Evolutionary conservation across 1,140 invertebrate genomes (phyloP).

Genomic region (Bombus superbus): DNA sequence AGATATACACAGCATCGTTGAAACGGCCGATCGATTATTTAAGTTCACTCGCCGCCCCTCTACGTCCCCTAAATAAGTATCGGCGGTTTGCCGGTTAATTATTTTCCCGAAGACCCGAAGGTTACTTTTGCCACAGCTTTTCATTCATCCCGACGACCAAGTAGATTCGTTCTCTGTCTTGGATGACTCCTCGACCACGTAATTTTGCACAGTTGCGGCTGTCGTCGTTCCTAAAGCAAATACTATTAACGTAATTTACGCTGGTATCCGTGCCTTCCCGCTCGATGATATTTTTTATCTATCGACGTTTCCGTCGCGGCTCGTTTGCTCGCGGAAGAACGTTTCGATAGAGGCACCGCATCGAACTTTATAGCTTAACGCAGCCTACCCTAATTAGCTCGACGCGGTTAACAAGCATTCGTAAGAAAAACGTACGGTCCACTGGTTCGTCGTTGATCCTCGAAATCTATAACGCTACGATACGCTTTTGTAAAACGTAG

Average conservation of each 20-base stretch:
- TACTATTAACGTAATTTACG: slow-evolving; percentile 9
- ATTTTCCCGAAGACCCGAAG: not conserved
- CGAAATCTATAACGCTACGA: too few relatives aligned
- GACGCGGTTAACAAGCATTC: too few relatives aligned
- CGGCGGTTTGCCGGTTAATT: not conserved
- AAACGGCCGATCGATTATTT: not conserved
- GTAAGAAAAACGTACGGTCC: too few relatives aligned
- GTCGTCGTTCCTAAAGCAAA: not conserved
- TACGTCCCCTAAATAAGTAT: too few relatives aligned
- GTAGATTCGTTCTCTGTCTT: not conserved
- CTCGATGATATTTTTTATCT: not conserved
- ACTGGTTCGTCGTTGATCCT: too few relatives aligned
- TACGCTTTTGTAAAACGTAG: too few relatives aligned
- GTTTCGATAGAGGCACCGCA: too few relatives aligned
- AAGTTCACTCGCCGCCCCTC: not conserved
- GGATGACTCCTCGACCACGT: not conserved
- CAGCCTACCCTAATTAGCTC: too few relatives aligned
- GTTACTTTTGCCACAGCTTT: not conserved
- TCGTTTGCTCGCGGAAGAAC: too few relatives aligned
- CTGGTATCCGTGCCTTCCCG: not conserved
- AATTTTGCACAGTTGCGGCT: not conserved
- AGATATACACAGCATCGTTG: not conserved
- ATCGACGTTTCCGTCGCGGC: not conserved
- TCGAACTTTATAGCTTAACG: too few relatives aligned
- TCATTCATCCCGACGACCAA: not conserved